Percentiles rank a stretch among this genome's conserved stretches.
These are phyloP conservation scores for Psilopogon haemacephalus DNA, from an alignment of 2,113 vertebrate genomes.

Conservation along the genomic window DNA sequence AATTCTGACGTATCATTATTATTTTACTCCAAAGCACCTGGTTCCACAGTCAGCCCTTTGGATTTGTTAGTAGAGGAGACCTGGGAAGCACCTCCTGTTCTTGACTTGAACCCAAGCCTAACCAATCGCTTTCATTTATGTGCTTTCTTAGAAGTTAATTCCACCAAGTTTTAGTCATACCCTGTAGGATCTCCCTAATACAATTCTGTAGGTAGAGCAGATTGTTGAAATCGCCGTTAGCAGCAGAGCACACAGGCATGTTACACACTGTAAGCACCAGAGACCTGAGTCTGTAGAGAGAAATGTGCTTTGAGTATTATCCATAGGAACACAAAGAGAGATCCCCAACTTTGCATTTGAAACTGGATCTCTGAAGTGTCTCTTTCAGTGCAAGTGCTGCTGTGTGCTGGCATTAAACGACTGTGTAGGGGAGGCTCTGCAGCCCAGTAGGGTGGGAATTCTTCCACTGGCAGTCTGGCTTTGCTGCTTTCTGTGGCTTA, in stretches of 20 bases:
- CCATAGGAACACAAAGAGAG: constrained; percentile 45
- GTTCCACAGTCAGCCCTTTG: neutral
- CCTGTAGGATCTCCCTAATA: constrained; percentile 52
- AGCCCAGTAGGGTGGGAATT: constrained; percentile 21
- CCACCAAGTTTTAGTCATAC: constrained; percentile 60
- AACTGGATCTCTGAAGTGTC: constrained; percentile 44
- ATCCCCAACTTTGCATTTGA: constrained; percentile 60
- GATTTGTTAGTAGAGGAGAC: neutral
- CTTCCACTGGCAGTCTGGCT: constrained; percentile 44
- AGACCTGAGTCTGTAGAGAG: constrained; percentile 65
- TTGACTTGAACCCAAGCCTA: neutral
- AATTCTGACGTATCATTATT: neutral
- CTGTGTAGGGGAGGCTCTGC: neutral
- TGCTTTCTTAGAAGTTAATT: constrained; percentile 53
- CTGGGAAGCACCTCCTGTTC: neutral
- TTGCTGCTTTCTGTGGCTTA: constrained; percentile 36
- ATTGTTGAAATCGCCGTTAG: constrained; percentile 54
- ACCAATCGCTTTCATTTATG: constrained; percentile 7
- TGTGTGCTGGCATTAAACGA: neutral
- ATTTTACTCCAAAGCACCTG: neutral
- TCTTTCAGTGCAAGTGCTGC: constrained; percentile 38
- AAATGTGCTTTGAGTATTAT: constrained; percentile 63
- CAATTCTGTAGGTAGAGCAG: constrained; percentile 62
- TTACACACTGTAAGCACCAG: constrained; percentile 55
- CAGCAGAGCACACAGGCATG: constrained; percentile 56